A percentile compares a stretch with the other conserved stretches of the same genome.
Evolutionary conservation across 2,113 vertebrate species (phyloP).

Genomic region (Megalops atlanticus): DNA sequence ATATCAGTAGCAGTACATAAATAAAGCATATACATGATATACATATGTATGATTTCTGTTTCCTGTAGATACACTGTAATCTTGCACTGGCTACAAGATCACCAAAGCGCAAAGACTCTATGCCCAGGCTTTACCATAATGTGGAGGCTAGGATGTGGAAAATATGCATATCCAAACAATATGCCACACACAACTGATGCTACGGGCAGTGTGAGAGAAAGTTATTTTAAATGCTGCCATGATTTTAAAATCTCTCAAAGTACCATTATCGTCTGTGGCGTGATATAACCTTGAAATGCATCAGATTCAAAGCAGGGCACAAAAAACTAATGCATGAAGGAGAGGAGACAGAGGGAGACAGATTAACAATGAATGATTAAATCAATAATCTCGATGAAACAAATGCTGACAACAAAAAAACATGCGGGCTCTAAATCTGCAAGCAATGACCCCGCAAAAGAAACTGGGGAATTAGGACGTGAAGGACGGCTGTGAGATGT

Average conservation of each 20-base stretch:
- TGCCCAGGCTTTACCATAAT: background rate
- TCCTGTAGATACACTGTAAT: constrained; percentile 14
- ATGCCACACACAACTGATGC: constrained; percentile 31
- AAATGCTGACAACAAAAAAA: constrained; percentile 31
- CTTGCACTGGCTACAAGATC: background rate
- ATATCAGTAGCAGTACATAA: no score
- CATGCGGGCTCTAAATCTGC: constrained; percentile 31
- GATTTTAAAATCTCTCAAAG: constrained; percentile 41
- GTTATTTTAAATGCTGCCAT: constrained; percentile 43
- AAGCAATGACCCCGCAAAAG: constrained; percentile 33
- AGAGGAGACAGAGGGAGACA: constrained; percentile 10
- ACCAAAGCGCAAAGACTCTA: background rate
- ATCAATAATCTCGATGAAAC: constrained; percentile 44
- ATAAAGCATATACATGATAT: no score
- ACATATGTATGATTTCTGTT: constrained; percentile 12
- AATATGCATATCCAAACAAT: constrained; percentile 53
- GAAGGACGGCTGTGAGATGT: constrained; percentile 13
- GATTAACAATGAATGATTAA: constrained; percentile 36
- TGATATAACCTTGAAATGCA: constrained; percentile 44
- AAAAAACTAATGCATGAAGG: constrained; percentile 21
- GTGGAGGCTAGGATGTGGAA: constrained; percentile 47
- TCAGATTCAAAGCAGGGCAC: constrained; percentile 22
- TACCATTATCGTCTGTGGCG: background rate
- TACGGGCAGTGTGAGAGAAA: constrained; percentile 24
- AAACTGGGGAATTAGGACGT: constrained; percentile 11